phyloP scores from a whole-genome alignment of 1,140 invertebrate genomes.

The Drosophila willistoni region DNA sequence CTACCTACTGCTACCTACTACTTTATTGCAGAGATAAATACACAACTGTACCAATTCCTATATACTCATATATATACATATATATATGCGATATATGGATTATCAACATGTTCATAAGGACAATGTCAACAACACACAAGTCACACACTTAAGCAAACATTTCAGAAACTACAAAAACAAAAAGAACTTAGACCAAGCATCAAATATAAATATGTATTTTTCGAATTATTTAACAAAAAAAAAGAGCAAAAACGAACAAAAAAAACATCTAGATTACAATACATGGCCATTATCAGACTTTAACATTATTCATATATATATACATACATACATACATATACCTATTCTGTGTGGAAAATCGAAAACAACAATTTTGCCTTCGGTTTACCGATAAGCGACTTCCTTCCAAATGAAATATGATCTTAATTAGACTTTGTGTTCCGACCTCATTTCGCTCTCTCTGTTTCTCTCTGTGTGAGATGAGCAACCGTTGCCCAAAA shows the following conservation, averaged over 20 bases:
- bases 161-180: background rate
- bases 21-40: constrained; percentile 4
- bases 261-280: background rate
- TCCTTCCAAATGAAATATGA: background rate
- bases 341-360: background rate
- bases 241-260: background rate
- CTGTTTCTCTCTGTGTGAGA: background rate
- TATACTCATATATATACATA: constrained; percentile 20
- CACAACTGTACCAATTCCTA: constrained; percentile 31
- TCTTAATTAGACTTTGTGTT: too few species aligned
- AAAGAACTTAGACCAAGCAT: background rate
- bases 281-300: background rate
- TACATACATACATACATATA: constrained; percentile 27
- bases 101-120: constrained; percentile 6
- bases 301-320: constrained; percentile 18
- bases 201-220: constrained; percentile 31
- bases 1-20: background rate
- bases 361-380: background rate
- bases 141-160: background rate
- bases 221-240: constrained; percentile 25
- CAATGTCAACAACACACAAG: background rate
- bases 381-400: background rate
- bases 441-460: background rate
- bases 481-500: too few species aligned
- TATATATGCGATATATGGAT: constrained; percentile 27